phyloP scores from a whole-genome alignment of 2,113 vertebrate species.

The Edolisoma coerulescens region DNA sequence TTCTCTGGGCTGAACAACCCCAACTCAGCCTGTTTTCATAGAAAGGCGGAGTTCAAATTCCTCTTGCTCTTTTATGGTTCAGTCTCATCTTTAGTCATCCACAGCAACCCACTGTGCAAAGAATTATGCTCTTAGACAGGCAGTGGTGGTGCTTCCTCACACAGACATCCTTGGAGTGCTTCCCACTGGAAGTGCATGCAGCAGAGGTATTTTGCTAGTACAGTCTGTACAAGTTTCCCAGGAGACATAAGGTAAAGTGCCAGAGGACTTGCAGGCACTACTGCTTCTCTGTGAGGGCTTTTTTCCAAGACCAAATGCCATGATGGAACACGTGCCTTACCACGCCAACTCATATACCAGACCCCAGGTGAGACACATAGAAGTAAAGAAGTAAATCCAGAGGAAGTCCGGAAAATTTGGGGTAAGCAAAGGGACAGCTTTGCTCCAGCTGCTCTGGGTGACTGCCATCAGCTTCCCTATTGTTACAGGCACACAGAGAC shows the following conservation, averaged over 20 bases:
- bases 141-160: background rate
- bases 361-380: background rate
- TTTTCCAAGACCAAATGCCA: background rate
- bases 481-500: background rate
- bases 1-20: background rate
- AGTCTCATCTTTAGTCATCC: background rate
- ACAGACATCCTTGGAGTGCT: background rate
- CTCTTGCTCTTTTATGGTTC: background rate
- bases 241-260: background rate
- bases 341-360: background rate
- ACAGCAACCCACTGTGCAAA: background rate
- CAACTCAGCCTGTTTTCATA: background rate
- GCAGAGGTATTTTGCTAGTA: background rate
- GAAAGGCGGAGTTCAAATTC: background rate
- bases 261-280: background rate
- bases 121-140: background rate
- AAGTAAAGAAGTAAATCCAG: background rate
- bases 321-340: fast-evolving
- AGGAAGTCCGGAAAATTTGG: background rate
- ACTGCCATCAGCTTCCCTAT: background rate
- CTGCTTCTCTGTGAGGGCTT: background rate
- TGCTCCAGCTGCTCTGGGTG: background rate
- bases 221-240: background rate
- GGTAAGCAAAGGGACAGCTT: background rate
- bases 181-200: background rate